Conservation (phyloP, 2,888 invertebrate genomes). For the Nysson spinosus region DNA sequence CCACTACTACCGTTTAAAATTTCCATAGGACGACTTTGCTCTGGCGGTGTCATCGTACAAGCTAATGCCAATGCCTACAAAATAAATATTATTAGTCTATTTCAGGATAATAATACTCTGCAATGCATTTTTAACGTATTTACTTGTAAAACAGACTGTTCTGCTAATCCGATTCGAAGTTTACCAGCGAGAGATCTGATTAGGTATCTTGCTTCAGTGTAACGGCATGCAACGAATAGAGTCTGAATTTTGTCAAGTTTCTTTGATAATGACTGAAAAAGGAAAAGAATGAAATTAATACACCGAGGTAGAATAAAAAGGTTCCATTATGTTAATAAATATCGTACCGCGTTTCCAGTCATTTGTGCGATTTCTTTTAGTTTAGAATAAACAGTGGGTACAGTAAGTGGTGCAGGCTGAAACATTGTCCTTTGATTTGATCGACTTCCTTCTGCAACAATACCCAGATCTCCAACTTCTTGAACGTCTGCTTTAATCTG, state of each 20-base stretch:
- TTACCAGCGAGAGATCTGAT: slow-evolving; percentile 96
- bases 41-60: slow-evolving; percentile 88
- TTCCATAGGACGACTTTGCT: slow-evolving; percentile 84
- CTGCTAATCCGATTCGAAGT: slow-evolving; percentile 96
- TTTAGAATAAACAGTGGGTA: slow-evolving; percentile 87
- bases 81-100: slow-evolving; percentile 11
- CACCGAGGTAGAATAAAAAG: neutral
- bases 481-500: slow-evolving; percentile 88
- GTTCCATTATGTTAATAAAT: neutral
- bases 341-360: slow-evolving; percentile 85
- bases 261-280: slow-evolving; percentile 84
- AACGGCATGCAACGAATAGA: slow-evolving; percentile 93
- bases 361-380: slow-evolving; percentile 92
- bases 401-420: slow-evolving; percentile 87
- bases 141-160: slow-evolving; percentile 91
- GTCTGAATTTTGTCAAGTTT: slow-evolving; percentile 95
- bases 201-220: slow-evolving; percentile 92
- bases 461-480: slow-evolving; percentile 91
- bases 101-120: too few relatives aligned
- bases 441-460: slow-evolving; percentile 91
- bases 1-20: slow-evolving; percentile 82
- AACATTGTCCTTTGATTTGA: slow-evolving; percentile 93
- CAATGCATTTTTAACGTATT: slow-evolving; percentile 3
- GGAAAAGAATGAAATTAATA: slow-evolving; percentile 7
- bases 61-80: slow-evolving; percentile 91